Percentiles rank a stretch among this genome's conserved stretches.
phyloP scores from a whole-genome alignment of 2,888 invertebrate genomes.

The Plebejus anna region DNA sequence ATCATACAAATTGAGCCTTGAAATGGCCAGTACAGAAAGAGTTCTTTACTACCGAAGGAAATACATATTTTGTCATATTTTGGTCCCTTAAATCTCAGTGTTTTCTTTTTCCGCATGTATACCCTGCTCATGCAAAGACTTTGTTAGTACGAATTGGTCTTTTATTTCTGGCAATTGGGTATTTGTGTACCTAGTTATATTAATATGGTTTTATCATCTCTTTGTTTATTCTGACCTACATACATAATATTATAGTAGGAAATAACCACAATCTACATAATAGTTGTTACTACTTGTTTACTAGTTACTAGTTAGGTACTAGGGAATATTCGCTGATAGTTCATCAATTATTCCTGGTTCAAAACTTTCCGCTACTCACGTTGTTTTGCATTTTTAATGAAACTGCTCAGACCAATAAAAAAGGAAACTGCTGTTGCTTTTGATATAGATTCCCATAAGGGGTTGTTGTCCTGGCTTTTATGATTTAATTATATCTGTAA shows the following conservation, averaged over 20 bases:
- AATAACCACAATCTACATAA: background rate
- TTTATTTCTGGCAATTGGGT: background rate
- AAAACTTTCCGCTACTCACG: conserved; percentile 3
- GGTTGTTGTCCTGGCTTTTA: background rate
- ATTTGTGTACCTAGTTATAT: too few relatives aligned
- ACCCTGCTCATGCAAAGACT: background rate
- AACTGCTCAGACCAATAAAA: background rate
- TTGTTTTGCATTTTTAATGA: background rate
- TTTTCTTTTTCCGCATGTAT: too few relatives aligned
- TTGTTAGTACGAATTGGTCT: background rate
- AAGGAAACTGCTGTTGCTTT: background rate
- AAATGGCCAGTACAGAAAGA: too few relatives aligned
- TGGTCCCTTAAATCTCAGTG: too few relatives aligned
- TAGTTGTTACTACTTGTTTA: background rate
- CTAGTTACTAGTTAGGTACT: background rate
- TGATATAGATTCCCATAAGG: background rate
- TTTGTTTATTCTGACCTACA: too few relatives aligned
- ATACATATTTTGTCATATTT: background rate
- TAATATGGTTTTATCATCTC: too few relatives aligned
- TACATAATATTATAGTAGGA: background rate
- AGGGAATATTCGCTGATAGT: background rate
- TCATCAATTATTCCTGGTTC: background rate
- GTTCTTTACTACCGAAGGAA: too few relatives aligned
- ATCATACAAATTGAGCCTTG: too few relatives aligned
- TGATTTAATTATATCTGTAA: background rate